Conservation (phyloP, 2,113 vertebrate species). For the Microtus pennsylvanicus region DNA sequence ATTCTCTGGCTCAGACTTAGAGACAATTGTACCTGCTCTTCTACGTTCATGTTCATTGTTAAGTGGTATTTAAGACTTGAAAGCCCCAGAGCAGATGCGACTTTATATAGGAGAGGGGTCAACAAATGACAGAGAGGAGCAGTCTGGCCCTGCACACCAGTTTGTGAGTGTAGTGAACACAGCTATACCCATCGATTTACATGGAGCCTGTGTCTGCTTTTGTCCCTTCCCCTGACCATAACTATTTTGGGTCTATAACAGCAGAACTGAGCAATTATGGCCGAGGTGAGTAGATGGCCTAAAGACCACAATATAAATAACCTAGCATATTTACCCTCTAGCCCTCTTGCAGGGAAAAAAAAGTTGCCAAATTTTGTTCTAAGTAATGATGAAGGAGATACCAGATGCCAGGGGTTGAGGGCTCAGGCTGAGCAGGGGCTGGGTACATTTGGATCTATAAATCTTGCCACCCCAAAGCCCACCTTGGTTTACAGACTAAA, state of each 20-base stretch:
- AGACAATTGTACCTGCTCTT: constrained; percentile 35
- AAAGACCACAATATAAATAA: constrained; percentile 1
- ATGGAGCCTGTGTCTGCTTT: background rate
- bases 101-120: background rate
- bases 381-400: constrained; percentile 3
- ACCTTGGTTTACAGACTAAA: constrained; percentile 10
- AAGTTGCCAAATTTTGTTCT: background rate
- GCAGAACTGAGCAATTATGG: constrained; percentile 41
- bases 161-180: constrained; percentile 42
- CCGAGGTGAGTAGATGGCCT: background rate
- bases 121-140: background rate
- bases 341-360: background rate
- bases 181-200: background rate
- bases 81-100: constrained; percentile 9
- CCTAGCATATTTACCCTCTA: constrained; percentile 3
- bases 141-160: background rate
- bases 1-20: constrained; percentile 30
- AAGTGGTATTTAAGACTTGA: constrained; percentile 12
- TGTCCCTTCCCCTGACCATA: background rate
- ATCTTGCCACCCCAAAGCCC: background rate
- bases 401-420: background rate
- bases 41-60: background rate
- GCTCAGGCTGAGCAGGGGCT: background rate
- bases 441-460: background rate
- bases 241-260: constrained; percentile 17